Conservation (phyloP, 2,797 vertebrate species). For the Cheirogaleus major region DNA sequence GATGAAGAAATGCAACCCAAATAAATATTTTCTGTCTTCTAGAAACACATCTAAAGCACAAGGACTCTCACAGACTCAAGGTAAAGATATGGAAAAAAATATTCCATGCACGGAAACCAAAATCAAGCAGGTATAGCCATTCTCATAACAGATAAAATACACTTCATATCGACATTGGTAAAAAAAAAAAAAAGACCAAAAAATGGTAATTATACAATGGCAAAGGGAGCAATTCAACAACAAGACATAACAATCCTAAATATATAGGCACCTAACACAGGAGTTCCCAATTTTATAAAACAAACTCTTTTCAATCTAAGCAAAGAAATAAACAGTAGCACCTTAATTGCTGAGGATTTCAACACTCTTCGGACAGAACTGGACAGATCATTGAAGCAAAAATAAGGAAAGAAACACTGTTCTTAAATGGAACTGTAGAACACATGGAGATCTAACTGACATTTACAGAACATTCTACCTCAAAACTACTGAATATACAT, state of each 20-base stretch:
- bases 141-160: not conserved
- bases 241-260: not conserved
- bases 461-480: not conserved
- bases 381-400: not conserved
- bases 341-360: not conserved
- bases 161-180: not conserved
- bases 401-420: not conserved
- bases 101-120: not conserved
- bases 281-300: not conserved
- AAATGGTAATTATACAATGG: not conserved
- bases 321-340: not conserved
- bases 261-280: not conserved
- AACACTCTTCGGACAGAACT: not conserved
- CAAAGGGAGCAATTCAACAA: not conserved
- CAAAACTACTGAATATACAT: not conserved
- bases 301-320: not conserved
- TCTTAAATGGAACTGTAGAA: not conserved
- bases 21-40: not conserved
- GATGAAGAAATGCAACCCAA: not conserved
- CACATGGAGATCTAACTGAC: not conserved
- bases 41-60: not conserved
- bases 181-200: not conserved
- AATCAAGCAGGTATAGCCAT: not conserved
- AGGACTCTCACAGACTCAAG: not conserved
- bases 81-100: not conserved